These are phyloP conservation scores for Parasteatoda tepidariorum DNA, from an alignment of 1,140 invertebrate species.

Conservation along the genomic window DNA sequence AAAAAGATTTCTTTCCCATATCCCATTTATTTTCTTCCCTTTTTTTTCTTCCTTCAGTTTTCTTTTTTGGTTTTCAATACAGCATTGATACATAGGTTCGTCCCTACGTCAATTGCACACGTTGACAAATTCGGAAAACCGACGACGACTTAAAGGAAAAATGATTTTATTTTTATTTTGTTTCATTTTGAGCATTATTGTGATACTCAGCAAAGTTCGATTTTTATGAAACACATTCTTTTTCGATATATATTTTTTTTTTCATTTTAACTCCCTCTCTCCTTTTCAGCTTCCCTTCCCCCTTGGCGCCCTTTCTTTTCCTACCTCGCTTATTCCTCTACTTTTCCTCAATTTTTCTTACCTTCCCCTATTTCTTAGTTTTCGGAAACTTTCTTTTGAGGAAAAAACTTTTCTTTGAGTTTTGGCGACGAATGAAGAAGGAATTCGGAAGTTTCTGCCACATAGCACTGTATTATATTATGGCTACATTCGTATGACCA, in stretches of 20 bases:
- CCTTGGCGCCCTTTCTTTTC: constrained; percentile 32
- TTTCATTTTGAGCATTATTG: constrained; percentile 49
- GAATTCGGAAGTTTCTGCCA: no score
- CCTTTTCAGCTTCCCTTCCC: background rate
- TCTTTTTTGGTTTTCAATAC: constrained; percentile 47
- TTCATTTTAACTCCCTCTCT: constrained; percentile 7
- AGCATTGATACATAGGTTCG: constrained; percentile 45
- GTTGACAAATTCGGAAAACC: constrained; percentile 57
- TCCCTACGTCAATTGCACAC: constrained; percentile 46
- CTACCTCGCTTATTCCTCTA: constrained; percentile 32
- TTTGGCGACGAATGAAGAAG: constrained; percentile 7
- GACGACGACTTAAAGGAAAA: background rate
- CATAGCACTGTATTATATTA: no score
- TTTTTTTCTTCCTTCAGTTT: constrained; percentile 4
- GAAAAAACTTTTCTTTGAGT: constrained; percentile 20
- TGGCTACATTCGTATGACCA: no score
- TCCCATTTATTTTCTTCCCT: background rate
- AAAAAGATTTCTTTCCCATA: background rate
- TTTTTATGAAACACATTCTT: constrained; percentile 48
- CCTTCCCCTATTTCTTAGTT: background rate
- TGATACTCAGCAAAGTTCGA: constrained; percentile 51
- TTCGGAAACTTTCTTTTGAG: constrained; percentile 22
- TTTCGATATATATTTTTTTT: no score
- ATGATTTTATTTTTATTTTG: constrained; percentile 31
- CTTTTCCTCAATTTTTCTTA: constrained; percentile 7